A percentile compares a stretch with the other conserved stretches of the same genome.
These are phyloP conservation scores for Fistularia tabacaria DNA, from an alignment of 2,797 vertebrate species.

Conservation along the genomic window DNA sequence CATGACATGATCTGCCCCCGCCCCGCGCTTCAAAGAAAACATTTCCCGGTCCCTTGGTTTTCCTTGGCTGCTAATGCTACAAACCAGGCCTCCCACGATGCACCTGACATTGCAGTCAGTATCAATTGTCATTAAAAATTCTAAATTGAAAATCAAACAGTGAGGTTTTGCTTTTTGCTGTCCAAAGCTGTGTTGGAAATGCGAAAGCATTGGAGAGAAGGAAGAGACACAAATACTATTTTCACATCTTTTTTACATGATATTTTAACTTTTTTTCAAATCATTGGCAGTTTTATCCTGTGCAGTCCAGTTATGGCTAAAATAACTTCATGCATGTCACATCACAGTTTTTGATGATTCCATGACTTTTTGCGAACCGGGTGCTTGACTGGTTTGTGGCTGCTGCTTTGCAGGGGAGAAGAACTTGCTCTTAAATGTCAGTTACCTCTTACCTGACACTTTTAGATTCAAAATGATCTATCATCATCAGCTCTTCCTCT, in stretches of 20 bases:
- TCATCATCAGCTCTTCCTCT: conserved; percentile 20
- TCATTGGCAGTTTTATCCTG: too few species aligned
- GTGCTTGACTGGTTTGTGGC: conserved; percentile 6
- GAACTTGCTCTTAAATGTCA: conserved; percentile 7
- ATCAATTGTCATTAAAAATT: conserved; percentile 38
- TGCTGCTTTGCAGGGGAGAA: too few species aligned
- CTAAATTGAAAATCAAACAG: too few species aligned
- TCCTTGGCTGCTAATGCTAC: conserved; percentile 57
- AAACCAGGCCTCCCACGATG: conserved; percentile 27
- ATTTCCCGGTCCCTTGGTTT: conserved; percentile 50
- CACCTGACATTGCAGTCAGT: conserved; percentile 29
- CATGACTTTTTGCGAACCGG: conserved; percentile 23
- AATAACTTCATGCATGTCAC: conserved; percentile 13
- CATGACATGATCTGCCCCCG: conserved; percentile 55
- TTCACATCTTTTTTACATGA: too few species aligned
- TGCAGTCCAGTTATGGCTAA: conserved; percentile 9
- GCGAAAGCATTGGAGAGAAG: not conserved
- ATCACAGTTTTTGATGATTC: too few species aligned
- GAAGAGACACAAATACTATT: not conserved
- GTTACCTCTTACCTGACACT: conserved; percentile 11
- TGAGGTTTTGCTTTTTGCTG: too few species aligned
- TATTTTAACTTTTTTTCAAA: too few species aligned
- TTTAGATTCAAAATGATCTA: conserved; percentile 27
- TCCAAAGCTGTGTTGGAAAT: not conserved
- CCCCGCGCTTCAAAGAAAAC: conserved; percentile 50